Evolutionary conservation across 2,888 invertebrate species (phyloP).

Genomic region (Trichacis sp.): DNA sequence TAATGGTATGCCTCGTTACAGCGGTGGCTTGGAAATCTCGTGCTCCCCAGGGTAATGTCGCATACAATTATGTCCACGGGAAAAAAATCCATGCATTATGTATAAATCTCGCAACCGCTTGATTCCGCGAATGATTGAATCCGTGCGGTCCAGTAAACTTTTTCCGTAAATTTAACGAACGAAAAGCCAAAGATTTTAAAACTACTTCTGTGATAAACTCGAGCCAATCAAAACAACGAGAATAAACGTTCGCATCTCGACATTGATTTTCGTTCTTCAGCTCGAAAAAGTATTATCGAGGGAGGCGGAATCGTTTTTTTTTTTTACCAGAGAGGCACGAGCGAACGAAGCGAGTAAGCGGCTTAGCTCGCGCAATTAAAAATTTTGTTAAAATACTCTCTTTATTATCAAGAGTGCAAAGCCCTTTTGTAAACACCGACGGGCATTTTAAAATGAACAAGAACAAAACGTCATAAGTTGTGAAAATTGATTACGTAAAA

Average conservation of each 20-base stretch:
- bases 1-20: slow-evolving; percentile 60
- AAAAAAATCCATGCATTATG: slow-evolving; percentile 63
- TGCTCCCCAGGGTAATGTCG: slow-evolving; percentile 66
- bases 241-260: not conserved
- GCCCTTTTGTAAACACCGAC: slow-evolving; percentile 29
- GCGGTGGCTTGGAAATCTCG: slow-evolving; percentile 53
- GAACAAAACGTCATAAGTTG: too few relatives aligned
- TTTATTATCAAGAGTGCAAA: slow-evolving; percentile 31
- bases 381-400: slow-evolving; percentile 64
- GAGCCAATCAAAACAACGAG: not conserved
- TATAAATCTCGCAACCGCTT: slow-evolving; percentile 67
- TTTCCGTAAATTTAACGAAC: slow-evolving; percentile 22
- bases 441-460: too few relatives aligned
- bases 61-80: slow-evolving; percentile 66
- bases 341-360: slow-evolving; percentile 56
- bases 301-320: slow-evolving; percentile 46
- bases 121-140: slow-evolving; percentile 63
- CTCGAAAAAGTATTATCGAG: slow-evolving; percentile 6
- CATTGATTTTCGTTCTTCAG: not conserved
- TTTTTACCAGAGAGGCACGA: slow-evolving; percentile 54
- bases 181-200: too few relatives aligned
- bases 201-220: too few relatives aligned
- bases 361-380: slow-evolving; percentile 66
- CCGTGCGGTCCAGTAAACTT: slow-evolving; percentile 17
- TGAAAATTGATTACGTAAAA: too few relatives aligned